These are phyloP conservation scores for Plectus sambesii DNA, from an alignment of 1,140 invertebrate genomes.

Conservation along the genomic window DNA sequence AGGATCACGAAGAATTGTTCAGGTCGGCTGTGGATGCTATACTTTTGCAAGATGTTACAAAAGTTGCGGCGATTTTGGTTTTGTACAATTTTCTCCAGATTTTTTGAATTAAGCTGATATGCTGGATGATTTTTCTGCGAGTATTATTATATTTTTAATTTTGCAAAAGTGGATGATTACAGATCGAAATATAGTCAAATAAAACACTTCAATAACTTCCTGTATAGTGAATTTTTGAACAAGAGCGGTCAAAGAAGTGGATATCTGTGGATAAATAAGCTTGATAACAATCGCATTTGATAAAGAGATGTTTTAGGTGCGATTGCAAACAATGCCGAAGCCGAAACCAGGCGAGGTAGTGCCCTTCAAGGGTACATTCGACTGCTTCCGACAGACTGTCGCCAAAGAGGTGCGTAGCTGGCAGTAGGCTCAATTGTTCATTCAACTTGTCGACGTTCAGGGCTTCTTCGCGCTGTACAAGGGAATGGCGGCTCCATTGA, in stretches of 20 bases:
- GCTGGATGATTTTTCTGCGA: no score
- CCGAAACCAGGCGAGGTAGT: conserved; percentile 61
- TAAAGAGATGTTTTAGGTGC: conserved; percentile 55
- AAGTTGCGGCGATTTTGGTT: no score
- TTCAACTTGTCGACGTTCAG: conserved; percentile 44
- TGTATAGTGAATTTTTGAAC: no score
- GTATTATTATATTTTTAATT: no score
- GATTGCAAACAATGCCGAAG: conserved; percentile 76
- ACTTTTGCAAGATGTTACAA: no score
- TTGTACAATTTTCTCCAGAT: no score
- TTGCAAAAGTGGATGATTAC: no score
- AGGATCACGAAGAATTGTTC: no score
- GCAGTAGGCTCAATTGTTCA: conserved; percentile 17
- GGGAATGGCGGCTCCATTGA: conserved; percentile 56
- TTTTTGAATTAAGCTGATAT: no score
- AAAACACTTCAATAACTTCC: no score
- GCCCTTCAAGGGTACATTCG: conserved; percentile 74
- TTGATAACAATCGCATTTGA: not conserved
- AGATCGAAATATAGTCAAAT: no score
- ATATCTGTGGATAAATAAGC: not conserved
- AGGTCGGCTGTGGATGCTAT: no score
- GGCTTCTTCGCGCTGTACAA: conserved; percentile 54
- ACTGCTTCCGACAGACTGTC: conserved; percentile 85
- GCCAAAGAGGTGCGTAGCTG: conserved; percentile 68
- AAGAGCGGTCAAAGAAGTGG: conserved; percentile 10